A percentile compares a stretch with the other conserved stretches of the same genome.
Evolutionary conservation across 2,888 invertebrate genomes (phyloP).

Genomic region (Tridacna gigas): DNA sequence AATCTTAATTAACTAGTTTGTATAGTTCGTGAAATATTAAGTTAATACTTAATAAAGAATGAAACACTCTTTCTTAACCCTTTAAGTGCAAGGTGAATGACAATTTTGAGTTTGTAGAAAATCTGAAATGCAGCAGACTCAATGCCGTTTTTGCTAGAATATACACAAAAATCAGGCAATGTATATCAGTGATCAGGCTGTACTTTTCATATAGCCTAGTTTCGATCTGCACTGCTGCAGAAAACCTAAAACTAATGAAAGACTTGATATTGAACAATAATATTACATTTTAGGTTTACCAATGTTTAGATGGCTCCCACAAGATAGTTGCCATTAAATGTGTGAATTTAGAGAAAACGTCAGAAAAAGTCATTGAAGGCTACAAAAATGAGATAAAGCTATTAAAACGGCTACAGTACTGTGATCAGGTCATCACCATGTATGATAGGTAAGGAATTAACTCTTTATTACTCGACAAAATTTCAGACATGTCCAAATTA

Average conservation of each 20-base stretch:
- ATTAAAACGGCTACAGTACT: slow-evolving; percentile 92
- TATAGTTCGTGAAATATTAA: too few relatives aligned
- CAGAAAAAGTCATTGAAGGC: slow-evolving; percentile 90
- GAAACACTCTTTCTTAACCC: too few relatives aligned
- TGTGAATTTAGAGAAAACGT: slow-evolving; percentile 90
- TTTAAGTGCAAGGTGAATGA: too few relatives aligned
- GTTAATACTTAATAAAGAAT: too few relatives aligned
- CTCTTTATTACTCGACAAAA: not conserved
- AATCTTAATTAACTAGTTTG: too few relatives aligned
- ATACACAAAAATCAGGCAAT: too few relatives aligned
- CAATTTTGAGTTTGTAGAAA: too few relatives aligned
- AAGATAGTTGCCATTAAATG: slow-evolving; percentile 91
- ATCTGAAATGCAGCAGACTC: too few relatives aligned
- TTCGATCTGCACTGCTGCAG: too few relatives aligned
- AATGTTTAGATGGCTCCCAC: slow-evolving; percentile 88
- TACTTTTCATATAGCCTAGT: too few relatives aligned
- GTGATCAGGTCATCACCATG: slow-evolving; percentile 92
- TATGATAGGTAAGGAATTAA: slow-evolving; percentile 91
- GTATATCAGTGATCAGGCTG: too few relatives aligned
- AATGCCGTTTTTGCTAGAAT: too few relatives aligned
- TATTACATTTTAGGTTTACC: slow-evolving; percentile 81
- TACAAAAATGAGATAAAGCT: slow-evolving; percentile 96
- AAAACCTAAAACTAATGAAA: not conserved
- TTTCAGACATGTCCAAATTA: not conserved
- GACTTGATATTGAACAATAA: not conserved